Conservation (phyloP, 1,140 invertebrate genomes). For the Choristoneura fumiferana region DNA sequence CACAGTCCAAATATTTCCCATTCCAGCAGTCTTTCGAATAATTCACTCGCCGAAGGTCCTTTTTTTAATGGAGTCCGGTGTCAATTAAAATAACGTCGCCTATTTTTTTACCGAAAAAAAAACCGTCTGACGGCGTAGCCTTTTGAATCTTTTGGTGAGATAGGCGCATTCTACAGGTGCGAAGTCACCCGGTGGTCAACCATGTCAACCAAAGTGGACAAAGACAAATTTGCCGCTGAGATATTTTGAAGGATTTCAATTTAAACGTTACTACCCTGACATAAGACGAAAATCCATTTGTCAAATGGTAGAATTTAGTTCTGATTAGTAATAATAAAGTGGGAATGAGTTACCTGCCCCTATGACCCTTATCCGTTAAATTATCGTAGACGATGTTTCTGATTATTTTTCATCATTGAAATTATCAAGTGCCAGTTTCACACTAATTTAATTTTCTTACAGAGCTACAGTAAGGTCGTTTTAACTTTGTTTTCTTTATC, state of each 20-base stretch:
- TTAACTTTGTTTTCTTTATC: slow-evolving; percentile 3
- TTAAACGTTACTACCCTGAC: slow-evolving; percentile 21
- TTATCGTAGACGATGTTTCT: slow-evolving; percentile 1
- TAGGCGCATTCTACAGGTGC: slow-evolving; percentile 72
- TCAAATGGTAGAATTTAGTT: neutral
- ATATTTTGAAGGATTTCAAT: neutral
- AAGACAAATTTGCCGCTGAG: neutral
- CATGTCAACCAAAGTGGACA: slow-evolving; percentile 41
- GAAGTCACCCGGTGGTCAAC: slow-evolving; percentile 57
- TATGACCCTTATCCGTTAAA: slow-evolving; percentile 1
- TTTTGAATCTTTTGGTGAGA: slow-evolving; percentile 67
- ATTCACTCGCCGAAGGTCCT: slow-evolving; percentile 53
- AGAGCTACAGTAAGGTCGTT: neutral
- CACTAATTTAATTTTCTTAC: slow-evolving; percentile 10
- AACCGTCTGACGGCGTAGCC: slow-evolving; percentile 45
- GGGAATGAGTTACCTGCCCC: neutral
- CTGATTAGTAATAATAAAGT: neutral
- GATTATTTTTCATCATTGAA: slow-evolving; percentile 4
- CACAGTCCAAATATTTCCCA: slow-evolving; percentile 50
- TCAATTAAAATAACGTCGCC: slow-evolving; percentile 71
- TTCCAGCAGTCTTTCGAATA: slow-evolving; percentile 56
- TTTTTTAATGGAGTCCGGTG: slow-evolving; percentile 52
- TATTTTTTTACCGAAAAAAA: slow-evolving; percentile 50
- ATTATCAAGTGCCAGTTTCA: slow-evolving; percentile 14
- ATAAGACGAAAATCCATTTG: neutral